Base-by-base conservation (phyloP, 2,888 invertebrate species). In the Trachelus iudaicus region DNA sequence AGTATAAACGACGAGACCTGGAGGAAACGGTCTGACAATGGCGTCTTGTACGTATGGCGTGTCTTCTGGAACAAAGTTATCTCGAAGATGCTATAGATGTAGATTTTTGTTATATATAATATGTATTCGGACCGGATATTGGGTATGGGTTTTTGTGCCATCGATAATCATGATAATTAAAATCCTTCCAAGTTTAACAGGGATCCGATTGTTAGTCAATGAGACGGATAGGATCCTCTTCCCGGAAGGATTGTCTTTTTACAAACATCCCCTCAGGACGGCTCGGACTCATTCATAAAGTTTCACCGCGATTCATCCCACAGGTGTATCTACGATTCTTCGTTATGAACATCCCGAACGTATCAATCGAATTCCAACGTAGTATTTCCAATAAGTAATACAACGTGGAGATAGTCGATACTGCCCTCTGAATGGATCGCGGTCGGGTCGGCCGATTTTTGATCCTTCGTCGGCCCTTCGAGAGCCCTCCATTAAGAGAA, bases 351-450 rank as follows among this genome's bases (percentile, higher is more conserved):
- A n/a, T 33, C 35, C 33, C 34, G 34, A 73, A 37, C 34, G 30
- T 37, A 75, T 79, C 77, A 69, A 79, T 77, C 77, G 77, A 79
- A 79, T 77, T 79, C 77, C 75, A 56, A 31, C 15, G 73, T 73
- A 69, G 37, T 74, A 73, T 75, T 69, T 40, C 31, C 30, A 75
- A 71, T 34, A 34, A 34, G 30, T 75, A 73, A 75, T 76, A 69
- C n/a, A 76, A 34, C 31, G 69, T 4, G 33, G 34, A 31, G 30
- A 68, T 30, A 33, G 31, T 11, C 33, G 56, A 13, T 31, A 13
- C n/a, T n/a, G 23, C 4, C 33, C 40, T 33, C 30, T 40, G 35
- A 69, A 76, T 35, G 77, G 31, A 73, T 12, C 11, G 30, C 77
- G n/a, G 71, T 69, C 56, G 9, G 56, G 12, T 23, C 15, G 23